Evolutionary conservation across 1,140 invertebrate genomes (phyloP).

Genomic region (Dysdera silvatica): DNA sequence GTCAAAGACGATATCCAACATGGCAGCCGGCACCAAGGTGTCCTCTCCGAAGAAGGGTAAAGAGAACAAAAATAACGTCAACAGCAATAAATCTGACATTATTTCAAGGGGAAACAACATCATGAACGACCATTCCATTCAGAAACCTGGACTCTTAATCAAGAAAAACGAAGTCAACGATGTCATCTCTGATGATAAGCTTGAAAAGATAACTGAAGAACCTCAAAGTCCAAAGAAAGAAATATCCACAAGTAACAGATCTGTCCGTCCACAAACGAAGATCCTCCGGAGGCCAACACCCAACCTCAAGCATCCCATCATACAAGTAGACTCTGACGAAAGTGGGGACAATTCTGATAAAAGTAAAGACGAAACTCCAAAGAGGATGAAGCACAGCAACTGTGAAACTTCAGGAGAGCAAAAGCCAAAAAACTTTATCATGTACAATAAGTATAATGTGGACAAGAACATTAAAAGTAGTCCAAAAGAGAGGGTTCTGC

Average conservation of each 20-base stretch:
- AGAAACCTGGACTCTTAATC: too few species aligned
- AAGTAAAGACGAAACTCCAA: conserved; percentile 17
- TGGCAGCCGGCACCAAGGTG: conserved; percentile 14
- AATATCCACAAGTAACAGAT: conserved; percentile 12
- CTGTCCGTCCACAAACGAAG: conserved; percentile 29
- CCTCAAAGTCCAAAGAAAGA: too few species aligned
- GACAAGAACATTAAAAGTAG: conserved; percentile 15
- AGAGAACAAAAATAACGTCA: conserved; percentile 18
- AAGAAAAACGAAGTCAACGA: too few species aligned
- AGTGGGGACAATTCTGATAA: conserved; percentile 17
- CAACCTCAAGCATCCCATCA: conserved; percentile 31
- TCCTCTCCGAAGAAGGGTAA: conserved; percentile 25
- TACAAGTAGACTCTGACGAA: conserved; percentile 21
- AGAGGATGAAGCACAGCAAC: conserved; percentile 11
- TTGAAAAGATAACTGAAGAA: conserved; percentile 1
- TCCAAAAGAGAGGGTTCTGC: conserved; percentile 11
- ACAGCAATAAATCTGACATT: conserved; percentile 12
- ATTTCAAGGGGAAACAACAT: too few species aligned
- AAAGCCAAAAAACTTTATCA: conserved; percentile 18
- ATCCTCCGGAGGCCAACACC: conserved; percentile 30
- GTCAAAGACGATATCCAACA: too few species aligned
- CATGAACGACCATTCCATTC: too few species aligned
- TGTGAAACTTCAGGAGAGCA: neutral
- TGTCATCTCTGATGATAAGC: too few species aligned
- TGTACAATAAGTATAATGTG: conserved; percentile 25